These are phyloP conservation scores for Labeo calbasu DNA, from an alignment of 2,797 vertebrate species.

Conservation along the genomic window DNA sequence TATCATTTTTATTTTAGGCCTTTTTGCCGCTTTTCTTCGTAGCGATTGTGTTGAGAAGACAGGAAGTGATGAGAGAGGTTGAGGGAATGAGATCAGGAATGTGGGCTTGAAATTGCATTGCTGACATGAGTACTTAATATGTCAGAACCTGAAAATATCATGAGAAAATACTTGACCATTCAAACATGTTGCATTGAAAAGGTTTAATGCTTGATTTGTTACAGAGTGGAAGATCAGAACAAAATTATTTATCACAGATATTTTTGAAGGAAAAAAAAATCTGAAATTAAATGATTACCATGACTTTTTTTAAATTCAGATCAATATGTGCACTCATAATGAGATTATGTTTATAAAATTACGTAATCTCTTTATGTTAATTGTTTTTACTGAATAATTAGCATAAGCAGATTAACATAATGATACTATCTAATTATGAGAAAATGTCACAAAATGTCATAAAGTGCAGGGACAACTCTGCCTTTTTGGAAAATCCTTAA, in stretches of 20 bases:
- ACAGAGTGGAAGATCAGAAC: not conserved
- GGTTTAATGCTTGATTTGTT: not conserved
- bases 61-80: not conserved
- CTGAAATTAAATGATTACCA: not conserved
- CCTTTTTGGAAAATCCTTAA: not conserved
- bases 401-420: not conserved
- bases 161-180: not conserved
- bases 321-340: not conserved
- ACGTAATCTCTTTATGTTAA: not conserved
- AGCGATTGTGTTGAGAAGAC: not conserved
- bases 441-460: slow-evolving; percentile 6
- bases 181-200: not conserved
- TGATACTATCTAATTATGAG: not conserved
- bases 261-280: not conserved
- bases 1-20: slow-evolving; percentile 30
- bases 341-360: not conserved
- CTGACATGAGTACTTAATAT: not conserved
- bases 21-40: not conserved
- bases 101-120: not conserved
- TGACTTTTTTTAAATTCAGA: not conserved
- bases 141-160: not conserved
- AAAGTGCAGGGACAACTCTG: not conserved
- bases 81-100: slow-evolving; percentile 1
- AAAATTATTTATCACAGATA: not conserved
- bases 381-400: not conserved